phyloP scores from a whole-genome alignment of 2,113 vertebrate genomes.

The Oxyruncus cristatus region DNA sequence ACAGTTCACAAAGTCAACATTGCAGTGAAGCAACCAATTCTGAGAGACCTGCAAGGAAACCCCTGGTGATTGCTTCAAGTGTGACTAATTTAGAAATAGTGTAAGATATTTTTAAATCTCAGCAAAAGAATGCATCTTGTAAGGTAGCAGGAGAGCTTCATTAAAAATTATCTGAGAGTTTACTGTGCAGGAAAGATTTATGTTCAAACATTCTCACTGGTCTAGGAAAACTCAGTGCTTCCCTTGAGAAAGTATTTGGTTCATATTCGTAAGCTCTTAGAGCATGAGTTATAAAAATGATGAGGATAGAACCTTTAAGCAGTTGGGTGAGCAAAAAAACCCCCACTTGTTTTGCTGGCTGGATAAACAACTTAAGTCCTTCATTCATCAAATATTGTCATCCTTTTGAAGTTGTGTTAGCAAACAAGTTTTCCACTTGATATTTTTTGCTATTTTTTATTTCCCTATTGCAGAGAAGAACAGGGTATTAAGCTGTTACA shows the following conservation, averaged over 20 bases:
- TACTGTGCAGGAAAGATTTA: not conserved
- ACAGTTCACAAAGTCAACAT: conserved; percentile 42
- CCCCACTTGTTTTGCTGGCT: not conserved
- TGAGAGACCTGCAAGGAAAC: not conserved
- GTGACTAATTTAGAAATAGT: conserved; percentile 9
- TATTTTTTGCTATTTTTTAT: not conserved
- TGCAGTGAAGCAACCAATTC: not conserved
- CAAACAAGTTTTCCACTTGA: not conserved
- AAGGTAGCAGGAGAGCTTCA: not conserved
- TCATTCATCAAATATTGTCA: not conserved
- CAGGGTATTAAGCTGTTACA: not conserved
- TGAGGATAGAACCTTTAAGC: not conserved
- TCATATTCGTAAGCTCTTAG: not conserved
- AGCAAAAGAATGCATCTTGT: not conserved
- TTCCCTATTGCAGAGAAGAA: not conserved
- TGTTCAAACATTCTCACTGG: not conserved
- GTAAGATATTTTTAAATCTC: not conserved
- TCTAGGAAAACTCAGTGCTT: not conserved
- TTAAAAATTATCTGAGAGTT: not conserved
- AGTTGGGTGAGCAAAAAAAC: not conserved
- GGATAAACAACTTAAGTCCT: not conserved
- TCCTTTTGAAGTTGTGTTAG: not conserved
- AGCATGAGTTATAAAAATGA: not conserved
- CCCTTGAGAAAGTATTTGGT: not conserved
- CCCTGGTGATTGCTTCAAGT: not conserved